Evolutionary conservation across 2,888 invertebrate genomes (phyloP).

Genomic region (Drosophila parthenogenetica): DNA sequence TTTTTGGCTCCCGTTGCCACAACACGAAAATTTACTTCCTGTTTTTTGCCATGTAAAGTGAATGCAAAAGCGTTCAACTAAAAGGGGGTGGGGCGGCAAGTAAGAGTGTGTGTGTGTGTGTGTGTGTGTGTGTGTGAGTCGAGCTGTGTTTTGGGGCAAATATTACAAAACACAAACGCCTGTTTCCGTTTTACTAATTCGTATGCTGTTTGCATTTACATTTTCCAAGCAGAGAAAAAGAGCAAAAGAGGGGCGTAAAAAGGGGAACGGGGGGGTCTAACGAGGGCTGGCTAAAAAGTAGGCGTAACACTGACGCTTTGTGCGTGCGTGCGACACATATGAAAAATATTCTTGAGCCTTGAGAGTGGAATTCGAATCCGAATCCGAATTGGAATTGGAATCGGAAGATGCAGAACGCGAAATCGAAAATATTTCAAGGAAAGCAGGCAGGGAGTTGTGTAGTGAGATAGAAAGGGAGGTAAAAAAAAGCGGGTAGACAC

Average conservation of each 20-base stretch:
- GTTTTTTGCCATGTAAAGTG: constrained; percentile 48
- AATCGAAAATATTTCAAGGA: constrained; percentile 75
- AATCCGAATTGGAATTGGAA: neutral
- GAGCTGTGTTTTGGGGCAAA: constrained; percentile 70
- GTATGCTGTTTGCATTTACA: constrained; percentile 78
- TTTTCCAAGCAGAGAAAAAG: constrained; percentile 68
- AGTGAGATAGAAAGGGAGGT: too few relatives aligned
- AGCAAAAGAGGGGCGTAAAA: neutral
- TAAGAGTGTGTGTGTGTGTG: constrained; percentile 8
- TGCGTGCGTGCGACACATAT: constrained; percentile 79
- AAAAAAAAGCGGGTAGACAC: constrained; percentile 4
- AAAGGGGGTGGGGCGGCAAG: neutral
- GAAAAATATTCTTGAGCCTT: constrained; percentile 73
- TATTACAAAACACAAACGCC: constrained; percentile 80
- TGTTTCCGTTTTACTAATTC: constrained; percentile 82
- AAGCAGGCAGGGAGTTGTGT: constrained; percentile 20
- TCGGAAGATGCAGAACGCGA: constrained; percentile 52
- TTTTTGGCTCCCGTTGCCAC: constrained; percentile 42
- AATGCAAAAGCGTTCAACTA: constrained; percentile 15
- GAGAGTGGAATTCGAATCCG: constrained; percentile 1
- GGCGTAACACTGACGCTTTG: constrained; percentile 42
- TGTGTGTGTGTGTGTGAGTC: constrained; percentile 27
- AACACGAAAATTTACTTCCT: constrained; percentile 68
- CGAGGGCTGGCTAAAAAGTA: constrained; percentile 6
- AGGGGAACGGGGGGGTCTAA: neutral